A percentile compares a stretch with the other conserved stretches of the same genome.
Conservation (phyloP, 1,140 invertebrate genomes). For the Anoplophora glabripennis region DNA sequence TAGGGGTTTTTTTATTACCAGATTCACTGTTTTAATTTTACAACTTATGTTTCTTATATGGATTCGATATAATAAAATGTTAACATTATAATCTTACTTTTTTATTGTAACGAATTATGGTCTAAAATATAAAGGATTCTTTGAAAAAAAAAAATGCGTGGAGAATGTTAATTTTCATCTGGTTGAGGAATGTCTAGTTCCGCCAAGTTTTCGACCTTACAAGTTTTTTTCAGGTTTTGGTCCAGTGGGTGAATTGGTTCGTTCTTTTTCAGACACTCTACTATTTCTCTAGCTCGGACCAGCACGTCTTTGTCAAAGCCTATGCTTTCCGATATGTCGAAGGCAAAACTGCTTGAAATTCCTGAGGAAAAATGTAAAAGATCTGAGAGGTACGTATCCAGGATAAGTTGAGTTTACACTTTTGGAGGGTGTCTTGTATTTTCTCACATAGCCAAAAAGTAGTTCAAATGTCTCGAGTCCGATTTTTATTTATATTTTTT, state of each 20-base stretch:
- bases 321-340: conserved; percentile 34
- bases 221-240: neutral
- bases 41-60: neutral
- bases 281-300: conserved; percentile 31
- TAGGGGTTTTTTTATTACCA: conserved; percentile 52
- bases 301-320: conserved; percentile 33
- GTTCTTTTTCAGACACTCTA: conserved; percentile 27
- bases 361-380: conserved; percentile 9
- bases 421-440: too few species aligned
- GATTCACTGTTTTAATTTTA: neutral
- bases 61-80: neutral
- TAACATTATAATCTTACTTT: too few species aligned
- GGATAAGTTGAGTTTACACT: too few species aligned
- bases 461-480: too few species aligned
- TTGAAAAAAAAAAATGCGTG: too few species aligned
- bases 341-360: conserved; percentile 37
- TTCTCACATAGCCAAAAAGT: too few species aligned
- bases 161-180: conserved; percentile 1
- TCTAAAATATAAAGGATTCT: too few species aligned
- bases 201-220: conserved; percentile 2
- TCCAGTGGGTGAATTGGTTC: conserved; percentile 5
- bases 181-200: conserved; percentile 23
- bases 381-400: neutral
- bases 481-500: too few species aligned
- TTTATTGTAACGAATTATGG: too few species aligned